Base-by-base conservation (phyloP, 2,113 vertebrate genomes). In the Nematolebias whitei region DNA sequence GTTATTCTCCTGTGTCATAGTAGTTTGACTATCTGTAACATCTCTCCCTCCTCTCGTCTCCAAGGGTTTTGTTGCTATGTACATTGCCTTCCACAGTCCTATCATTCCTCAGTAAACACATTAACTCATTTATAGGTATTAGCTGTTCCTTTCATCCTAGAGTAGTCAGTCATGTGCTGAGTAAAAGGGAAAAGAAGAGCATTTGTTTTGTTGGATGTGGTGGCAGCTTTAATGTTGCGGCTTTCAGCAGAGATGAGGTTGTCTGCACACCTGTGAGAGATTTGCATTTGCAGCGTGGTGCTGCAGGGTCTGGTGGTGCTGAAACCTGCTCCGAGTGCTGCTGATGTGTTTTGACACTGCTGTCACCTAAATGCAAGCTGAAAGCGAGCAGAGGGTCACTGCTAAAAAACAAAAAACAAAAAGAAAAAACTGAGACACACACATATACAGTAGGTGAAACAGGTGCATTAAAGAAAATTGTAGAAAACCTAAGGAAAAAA, bases 331-430 rank as follows among this genome's bases (percentile, higher is more conserved):
- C 79, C 64, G 52, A 68, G 75, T 49, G 44, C 53, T 62, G 74
- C 63, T 85, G 79, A 84, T 84, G 70, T 83, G 78, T 83, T 87
- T 65, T 86, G 84, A 88, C 88, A 75, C 45, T 20, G 75, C 74
- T 82, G 79, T 88, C 80, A 68, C 66, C 63, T 62, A 81, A 82
- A 80, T 67, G 68, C 60, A 67, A 71, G 53, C 80, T 80, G 71
- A 85, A 84, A 70, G 86, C 61, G 64, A 63, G 69, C 65, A 71
- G 68, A 56, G 76, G 77, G 68, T 79, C 64, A 54, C 57, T 3
- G 63, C 11, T 20, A 47, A 35, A 53, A 32, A 53, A 11, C 35
- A 3, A 5, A 16, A 3, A 32, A 18, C n/a, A 18, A 38, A 53
- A 3, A 5, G 16, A 3, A 32, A 18, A 35, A 18, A 38, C n/a